These are phyloP conservation scores for Coremacera marginata DNA, from an alignment of 2,888 invertebrate genomes.

Conservation along the genomic window DNA sequence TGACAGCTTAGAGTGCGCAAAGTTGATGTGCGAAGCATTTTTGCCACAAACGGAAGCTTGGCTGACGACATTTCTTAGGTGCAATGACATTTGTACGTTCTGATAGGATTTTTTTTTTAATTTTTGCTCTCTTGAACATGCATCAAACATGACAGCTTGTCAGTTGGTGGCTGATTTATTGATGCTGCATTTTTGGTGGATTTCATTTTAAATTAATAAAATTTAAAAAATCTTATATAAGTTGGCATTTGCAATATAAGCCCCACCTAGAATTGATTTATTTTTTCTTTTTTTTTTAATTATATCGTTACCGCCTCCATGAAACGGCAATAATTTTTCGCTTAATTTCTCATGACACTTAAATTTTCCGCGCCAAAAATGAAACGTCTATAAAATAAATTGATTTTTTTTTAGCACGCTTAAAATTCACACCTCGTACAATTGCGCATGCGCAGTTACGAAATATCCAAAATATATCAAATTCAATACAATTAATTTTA, in stretches of 20 bases:
- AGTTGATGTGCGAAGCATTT: background rate
- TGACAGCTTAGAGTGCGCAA: background rate
- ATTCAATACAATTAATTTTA: constrained; percentile 32
- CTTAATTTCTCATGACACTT: background rate
- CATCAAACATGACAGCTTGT: constrained; percentile 31
- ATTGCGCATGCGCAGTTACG: constrained; percentile 17
- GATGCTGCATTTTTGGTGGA: background rate
- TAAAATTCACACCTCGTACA: constrained; percentile 38
- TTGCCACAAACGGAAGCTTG: constrained; percentile 4
- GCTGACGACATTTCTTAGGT: background rate
- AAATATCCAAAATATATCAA: background rate
- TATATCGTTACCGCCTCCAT: background rate
- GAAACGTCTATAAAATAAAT: background rate
- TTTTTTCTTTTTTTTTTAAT: background rate
- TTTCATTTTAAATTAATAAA: background rate
- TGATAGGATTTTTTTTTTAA: background rate
- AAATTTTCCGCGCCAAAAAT: background rate
- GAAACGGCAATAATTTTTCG: background rate
- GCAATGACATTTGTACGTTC: background rate
- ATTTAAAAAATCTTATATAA: background rate
- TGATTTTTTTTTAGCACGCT: constrained; percentile 29
- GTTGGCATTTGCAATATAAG: background rate
- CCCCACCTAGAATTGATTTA: background rate
- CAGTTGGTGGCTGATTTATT: constrained; percentile 24
- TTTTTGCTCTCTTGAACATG: background rate